Evolutionary conservation across 2,888 invertebrate genomes (phyloP), one percentile per base, ranked within the genome.

Genomic region (Patella ulyssiponensis): DNA sequence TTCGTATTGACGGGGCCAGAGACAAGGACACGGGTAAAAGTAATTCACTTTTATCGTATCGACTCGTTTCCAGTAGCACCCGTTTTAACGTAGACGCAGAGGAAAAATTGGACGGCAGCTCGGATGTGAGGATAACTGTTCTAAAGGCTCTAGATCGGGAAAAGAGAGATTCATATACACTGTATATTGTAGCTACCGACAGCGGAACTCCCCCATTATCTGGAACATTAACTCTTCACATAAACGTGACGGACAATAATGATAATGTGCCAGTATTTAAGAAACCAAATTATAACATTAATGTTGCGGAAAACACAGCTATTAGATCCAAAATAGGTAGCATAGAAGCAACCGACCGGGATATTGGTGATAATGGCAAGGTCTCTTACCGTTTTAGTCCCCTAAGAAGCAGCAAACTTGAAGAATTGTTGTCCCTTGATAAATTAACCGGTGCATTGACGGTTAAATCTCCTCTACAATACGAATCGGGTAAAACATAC

Each of bases 371-470:
- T 9, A 98, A 98, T 90, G 95, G 92, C 7, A 90, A 92, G 74
- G 89, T 93, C 44, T 86, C 88, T 23, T 93, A 92, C 85, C 90
- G 91, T 86, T 92, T 89, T 73, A 86, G 83, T 53, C 74, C 79
- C 11, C 75, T 83, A 56, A 84, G 83, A 64, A 81, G 82, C 4
- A 79, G 77, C 64, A 86, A 85, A 80, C 78, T 82, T 0, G 78
- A 80, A 11, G 83, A 86, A 9, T 77, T 84, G 33, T 87, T 88
- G 76, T 78, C 81, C 15, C 94, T 98, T 3, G 96, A 98, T 91
- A 94, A 96, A 0, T 95, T 96, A 84, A 96, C 97, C 0, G 98
- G 98, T 2, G 96, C 94, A 74, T 95, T 98, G 77, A 94, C 94
- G 27, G 96, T 96, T 0, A 94, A 74, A 54, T 94, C 94, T 86